Evolutionary conservation across 2,888 invertebrate species (phyloP), one percentile per base, ranked within the genome.

Genomic region (Nymphalis polychloros): DNA sequence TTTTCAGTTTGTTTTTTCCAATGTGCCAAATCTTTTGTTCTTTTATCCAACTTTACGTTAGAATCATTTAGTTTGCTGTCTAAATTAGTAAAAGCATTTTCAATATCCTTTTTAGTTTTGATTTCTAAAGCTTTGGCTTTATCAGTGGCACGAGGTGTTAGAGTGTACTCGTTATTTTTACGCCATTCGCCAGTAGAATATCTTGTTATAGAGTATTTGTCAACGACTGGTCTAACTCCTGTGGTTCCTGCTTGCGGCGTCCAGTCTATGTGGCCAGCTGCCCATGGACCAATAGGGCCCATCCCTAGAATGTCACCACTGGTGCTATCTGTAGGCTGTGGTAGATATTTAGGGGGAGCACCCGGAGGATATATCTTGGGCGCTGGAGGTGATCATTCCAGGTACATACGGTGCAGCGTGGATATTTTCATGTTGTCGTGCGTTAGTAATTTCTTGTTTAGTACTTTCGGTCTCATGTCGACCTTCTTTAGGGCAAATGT

Each of bases 101-200:
- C 84, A 1, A 88, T 76, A 55, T 87, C 86, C 64, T 77, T 80
- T 64, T 85, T 86, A 7, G 78, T 81, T 49, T 81, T 75, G 0
- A 23, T 68, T 65, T 89, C 86, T 19, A 88, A 69, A 3, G 77
- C 77, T 75, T 73, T 82, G 8, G 86, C 90, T 78, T 87, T 90
- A 23, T 88, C 80, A 2, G 83, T 86, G 0, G 85, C 84, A 76
- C 79, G 76, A 6, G 88, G 85, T 2, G 82, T 86, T 1, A 95
- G 82, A 0, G 92, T 88, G 57, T 93, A 91, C 65, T 89, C 82
- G 75, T 95, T 95, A 71, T 93, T 91, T 41, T 91, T 85, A 47
- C 96, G 93, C 97, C 97, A 97, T 82, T 96, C 95, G 5, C 94
- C 94, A 2, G 95, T 94, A 69, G 95, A 96, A 77, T 94, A 96